Evolutionary conservation across 2,113 vertebrate species (phyloP).

Genomic region (Rostratula benghalensis): DNA sequence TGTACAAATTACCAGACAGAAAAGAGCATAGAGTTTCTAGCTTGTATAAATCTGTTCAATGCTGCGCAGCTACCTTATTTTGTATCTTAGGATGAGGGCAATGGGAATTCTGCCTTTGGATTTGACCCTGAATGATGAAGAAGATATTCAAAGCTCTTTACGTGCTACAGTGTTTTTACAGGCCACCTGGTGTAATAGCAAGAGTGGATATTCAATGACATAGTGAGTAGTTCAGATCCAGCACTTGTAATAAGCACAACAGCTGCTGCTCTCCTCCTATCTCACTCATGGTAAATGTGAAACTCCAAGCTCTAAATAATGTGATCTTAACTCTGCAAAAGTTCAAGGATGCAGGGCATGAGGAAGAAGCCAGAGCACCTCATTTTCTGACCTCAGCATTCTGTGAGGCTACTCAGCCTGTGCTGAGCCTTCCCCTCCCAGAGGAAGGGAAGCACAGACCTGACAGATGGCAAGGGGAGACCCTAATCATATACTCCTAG

Average conservation of each 20-base stretch:
- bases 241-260: not conserved
- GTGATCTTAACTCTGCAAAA: not conserved
- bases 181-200: slow-evolving; percentile 20
- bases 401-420: not conserved
- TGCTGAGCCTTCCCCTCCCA: not conserved
- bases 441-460: not conserved
- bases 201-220: slow-evolving; percentile 3
- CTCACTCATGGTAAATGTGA: not conserved
- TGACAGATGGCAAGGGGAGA: slow-evolving; percentile 2
- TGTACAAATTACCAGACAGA: not conserved
- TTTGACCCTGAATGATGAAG: not conserved
- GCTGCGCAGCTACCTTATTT: not conserved
- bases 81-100: not conserved
- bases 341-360: fast-evolving
- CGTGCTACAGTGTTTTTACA: not conserved
- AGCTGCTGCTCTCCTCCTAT: slow-evolving; percentile 15
- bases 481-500: not conserved
- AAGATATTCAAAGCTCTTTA: not conserved
- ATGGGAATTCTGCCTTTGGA: not conserved
- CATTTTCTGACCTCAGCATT: not conserved
- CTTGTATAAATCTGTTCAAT: not conserved
- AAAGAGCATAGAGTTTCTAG: not conserved
- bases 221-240: not conserved
- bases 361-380: not conserved
- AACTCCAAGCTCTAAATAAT: not conserved